Evolutionary conservation across 2,113 vertebrate genomes (phyloP), one percentile per base, ranked within the genome.

Genomic region (Phaethon lepturus): DNA sequence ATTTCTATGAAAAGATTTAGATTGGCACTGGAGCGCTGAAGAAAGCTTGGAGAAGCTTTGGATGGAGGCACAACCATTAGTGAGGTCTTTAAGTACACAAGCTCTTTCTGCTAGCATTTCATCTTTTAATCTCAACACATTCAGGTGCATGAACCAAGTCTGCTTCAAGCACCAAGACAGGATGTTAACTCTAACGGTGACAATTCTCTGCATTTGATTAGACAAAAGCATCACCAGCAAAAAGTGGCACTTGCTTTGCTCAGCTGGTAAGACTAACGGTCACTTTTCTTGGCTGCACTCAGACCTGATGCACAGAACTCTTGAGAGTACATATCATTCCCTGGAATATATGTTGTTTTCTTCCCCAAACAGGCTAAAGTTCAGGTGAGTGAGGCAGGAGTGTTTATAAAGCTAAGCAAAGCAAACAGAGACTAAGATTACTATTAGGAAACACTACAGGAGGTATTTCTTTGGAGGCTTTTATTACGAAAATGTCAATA

Each of bases 401-500:
- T 63, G 62, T 93, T 94, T 82, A 52, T 29, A 93, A 93, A 93
- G 52, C 84, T 72, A 59, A 85, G 85, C 71, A 90, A 67, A 90
- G 80, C 44, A 97, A 96, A 95, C 84, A 90, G 47, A 95, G 42
- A n/a, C 24, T 55, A 35, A 71, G 89, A 91, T 78, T 72, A 83
- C 59, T 73, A 50, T 53, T n/a, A 63, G 78, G 56, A 76, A 93
- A 93, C 31, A 7, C 0, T 20, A 60, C 40, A 72, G 26, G 17
- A 76, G 58, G 18, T 38, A 72, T 49, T 83, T 69, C 45, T 91
- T 47, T 33, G 26, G 49, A 95, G 20, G 44, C 13, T 93, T 93
- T 92, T 77, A 76, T 58, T 64, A 26, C 17, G 23, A 76, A 79
- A 52, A 58, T 58, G 18, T 45, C 79, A 83, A 17, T 69, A 53